phyloP scores from a whole-genome alignment of 2,797 vertebrate species.

The Girardinus metallicus region DNA sequence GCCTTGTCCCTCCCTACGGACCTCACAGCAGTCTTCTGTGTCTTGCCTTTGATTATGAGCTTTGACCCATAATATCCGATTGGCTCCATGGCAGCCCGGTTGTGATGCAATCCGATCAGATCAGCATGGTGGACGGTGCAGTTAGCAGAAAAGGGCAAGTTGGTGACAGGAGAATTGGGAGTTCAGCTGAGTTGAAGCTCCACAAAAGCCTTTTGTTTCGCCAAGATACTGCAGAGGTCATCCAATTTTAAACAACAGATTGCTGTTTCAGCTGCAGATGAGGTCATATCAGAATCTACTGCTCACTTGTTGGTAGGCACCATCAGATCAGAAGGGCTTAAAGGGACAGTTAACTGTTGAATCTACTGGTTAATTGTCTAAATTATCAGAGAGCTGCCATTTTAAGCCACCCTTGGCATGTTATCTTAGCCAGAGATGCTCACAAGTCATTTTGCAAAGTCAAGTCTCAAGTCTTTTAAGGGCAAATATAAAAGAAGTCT shows the following conservation, averaged over 20 bases:
- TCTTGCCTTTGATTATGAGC: slow-evolving; percentile 55
- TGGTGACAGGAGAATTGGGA: slow-evolving; percentile 22
- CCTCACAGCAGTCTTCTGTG: slow-evolving; percentile 46
- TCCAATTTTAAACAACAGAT: slow-evolving; percentile 70
- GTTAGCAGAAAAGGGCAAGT: slow-evolving; percentile 33
- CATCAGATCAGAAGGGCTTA: not conserved
- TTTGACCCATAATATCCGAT: slow-evolving; percentile 51
- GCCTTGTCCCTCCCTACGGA: slow-evolving; percentile 27
- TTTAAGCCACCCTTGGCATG: not conserved
- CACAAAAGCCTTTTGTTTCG: slow-evolving; percentile 65
- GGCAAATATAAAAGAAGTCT: not conserved
- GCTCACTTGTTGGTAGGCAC: not conserved
- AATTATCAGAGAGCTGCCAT: not conserved
- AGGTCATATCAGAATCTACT: not conserved
- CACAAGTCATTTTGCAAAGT: not conserved
- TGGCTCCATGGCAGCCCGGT: slow-evolving; percentile 14
- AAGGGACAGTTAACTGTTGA: not conserved
- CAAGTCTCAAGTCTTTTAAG: not conserved
- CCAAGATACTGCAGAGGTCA: slow-evolving; percentile 40
- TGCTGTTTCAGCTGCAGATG: slow-evolving; percentile 32
- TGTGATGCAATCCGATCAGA: slow-evolving; percentile 27
- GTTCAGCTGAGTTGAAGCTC: slow-evolving; percentile 57
- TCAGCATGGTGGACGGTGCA: slow-evolving; percentile 23
- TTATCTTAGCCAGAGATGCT: not conserved
- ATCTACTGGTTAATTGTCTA: not conserved